phyloP scores from a whole-genome alignment of 1,140 invertebrate genomes.

The Geopemphigus sp. region DNA sequence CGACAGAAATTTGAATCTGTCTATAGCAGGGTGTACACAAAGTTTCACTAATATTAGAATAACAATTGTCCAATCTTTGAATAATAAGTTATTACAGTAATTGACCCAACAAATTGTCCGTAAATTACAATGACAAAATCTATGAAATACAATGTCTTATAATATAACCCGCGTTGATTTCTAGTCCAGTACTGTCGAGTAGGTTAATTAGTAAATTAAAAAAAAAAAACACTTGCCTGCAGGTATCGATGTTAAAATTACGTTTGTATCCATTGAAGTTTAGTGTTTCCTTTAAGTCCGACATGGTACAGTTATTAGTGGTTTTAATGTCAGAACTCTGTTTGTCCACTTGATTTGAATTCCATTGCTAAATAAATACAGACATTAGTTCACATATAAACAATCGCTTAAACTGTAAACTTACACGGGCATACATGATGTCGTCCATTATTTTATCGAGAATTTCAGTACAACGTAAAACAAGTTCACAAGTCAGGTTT shows the following conservation, averaged over 20 bases:
- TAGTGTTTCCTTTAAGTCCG: background rate
- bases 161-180: no score
- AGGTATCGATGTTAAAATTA: background rate
- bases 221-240: background rate
- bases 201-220: background rate
- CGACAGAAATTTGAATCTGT: no score
- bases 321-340: no score
- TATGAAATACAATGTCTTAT: no score
- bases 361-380: background rate
- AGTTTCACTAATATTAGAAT: no score
- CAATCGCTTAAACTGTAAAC: background rate
- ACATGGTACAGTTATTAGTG: background rate
- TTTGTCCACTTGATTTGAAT: background rate
- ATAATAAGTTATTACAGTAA: no score
- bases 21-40: no score
- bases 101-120: no score
- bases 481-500: slow-evolving; percentile 28
- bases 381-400: background rate
- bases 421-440: background rate
- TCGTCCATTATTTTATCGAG: background rate
- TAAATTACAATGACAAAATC: no score
- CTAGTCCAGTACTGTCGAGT: no score
- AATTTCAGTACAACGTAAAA: background rate
- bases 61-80: no score
- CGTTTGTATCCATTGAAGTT: slow-evolving; percentile 19